phyloP scores from a whole-genome alignment of 2,113 vertebrate species.

The Nipponia nippon region DNA sequence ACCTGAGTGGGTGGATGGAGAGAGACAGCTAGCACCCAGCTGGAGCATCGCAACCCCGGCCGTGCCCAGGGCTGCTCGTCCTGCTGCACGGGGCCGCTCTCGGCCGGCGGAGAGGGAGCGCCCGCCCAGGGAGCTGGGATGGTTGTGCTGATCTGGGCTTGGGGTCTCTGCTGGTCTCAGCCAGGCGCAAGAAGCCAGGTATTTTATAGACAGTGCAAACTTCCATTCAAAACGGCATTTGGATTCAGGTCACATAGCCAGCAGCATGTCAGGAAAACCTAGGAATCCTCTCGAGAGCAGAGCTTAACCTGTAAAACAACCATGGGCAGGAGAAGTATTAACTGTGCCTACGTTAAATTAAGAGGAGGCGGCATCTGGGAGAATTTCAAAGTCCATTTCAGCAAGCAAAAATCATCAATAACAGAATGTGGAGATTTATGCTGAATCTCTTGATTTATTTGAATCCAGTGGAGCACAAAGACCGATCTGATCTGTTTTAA shows the following conservation, averaged over 20 bases:
- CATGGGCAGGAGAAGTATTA: constrained; percentile 38
- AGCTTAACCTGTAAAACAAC: constrained; percentile 48
- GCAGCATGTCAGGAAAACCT: constrained; percentile 16
- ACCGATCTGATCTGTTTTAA: neutral
- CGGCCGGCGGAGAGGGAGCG: neutral
- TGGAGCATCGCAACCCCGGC: neutral
- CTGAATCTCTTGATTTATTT: neutral
- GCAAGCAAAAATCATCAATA: neutral
- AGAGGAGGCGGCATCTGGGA: neutral
- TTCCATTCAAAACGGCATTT: neutral
- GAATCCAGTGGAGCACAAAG: neutral
- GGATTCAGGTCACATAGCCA: constrained; percentile 36
- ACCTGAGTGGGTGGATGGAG: neutral
- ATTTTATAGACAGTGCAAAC: neutral
- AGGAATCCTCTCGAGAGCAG: constrained; percentile 1
- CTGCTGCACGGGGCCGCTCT: neutral
- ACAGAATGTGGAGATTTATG: neutral
- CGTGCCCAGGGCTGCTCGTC: neutral
- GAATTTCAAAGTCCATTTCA: constrained; percentile 10
- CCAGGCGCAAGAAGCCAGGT: neutral
- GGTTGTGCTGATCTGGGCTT: neutral
- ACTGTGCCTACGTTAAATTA: constrained; percentile 43
- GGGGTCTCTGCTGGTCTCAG: neutral
- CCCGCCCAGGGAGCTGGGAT: neutral
- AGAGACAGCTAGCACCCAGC: neutral